Evolutionary conservation across 2,888 invertebrate species (phyloP).

Genomic region (Amiota minor): DNA sequence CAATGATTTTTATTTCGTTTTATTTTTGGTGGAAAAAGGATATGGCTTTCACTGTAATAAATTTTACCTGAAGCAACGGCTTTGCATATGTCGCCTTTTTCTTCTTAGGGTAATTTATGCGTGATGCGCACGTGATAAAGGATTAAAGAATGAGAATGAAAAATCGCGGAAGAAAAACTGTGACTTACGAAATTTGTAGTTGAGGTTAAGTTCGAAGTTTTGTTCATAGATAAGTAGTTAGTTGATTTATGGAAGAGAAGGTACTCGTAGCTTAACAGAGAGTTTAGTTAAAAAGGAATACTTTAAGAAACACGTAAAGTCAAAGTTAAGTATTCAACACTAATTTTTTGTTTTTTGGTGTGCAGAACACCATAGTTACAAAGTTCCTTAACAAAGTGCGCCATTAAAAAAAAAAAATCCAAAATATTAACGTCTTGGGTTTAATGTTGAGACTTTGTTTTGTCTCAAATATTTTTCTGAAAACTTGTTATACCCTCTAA

Average conservation of each 20-base stretch:
- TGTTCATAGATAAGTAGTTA: background rate
- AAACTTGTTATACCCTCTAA: too few species aligned
- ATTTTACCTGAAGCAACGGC: constrained; percentile 68
- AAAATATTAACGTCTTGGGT: too few species aligned
- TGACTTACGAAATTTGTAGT: constrained; percentile 25
- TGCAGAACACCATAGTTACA: too few species aligned
- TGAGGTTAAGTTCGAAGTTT: constrained; percentile 7
- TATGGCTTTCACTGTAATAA: constrained; percentile 47
- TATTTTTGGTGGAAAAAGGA: constrained; percentile 20
- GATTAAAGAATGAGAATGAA: background rate
- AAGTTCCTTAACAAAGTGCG: too few species aligned
- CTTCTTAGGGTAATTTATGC: constrained; percentile 55
- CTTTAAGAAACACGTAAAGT: too few species aligned
- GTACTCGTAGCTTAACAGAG: background rate
- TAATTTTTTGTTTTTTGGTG: too few species aligned
- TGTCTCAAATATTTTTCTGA: too few species aligned
- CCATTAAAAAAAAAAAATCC: too few species aligned
- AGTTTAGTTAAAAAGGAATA: too few species aligned
- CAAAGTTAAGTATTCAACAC: too few species aligned
- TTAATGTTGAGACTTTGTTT: too few species aligned
- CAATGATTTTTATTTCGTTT: constrained; percentile 35
- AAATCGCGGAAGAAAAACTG: background rate
- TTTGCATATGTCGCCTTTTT: constrained; percentile 63
- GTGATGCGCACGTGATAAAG: constrained; percentile 23
- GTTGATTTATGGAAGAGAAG: background rate